Conservation (phyloP, 2,888 invertebrate species). For the Cacoxenus indagator region DNA sequence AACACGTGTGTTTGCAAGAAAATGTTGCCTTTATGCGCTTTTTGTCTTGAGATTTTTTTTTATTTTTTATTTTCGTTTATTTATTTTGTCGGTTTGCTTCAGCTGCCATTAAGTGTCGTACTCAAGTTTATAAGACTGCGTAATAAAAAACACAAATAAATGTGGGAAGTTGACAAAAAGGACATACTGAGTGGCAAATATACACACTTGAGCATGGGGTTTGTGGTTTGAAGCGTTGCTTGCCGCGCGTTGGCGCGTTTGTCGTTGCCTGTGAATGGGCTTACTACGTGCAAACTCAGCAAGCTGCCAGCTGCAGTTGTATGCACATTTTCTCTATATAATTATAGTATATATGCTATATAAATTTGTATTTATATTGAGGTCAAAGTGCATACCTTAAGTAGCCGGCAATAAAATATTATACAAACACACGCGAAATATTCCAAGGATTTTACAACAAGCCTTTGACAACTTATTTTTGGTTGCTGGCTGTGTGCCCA, state of each 20-base stretch:
- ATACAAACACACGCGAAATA: conserved; percentile 33
- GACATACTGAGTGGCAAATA: background rate
- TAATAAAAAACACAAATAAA: conserved; percentile 56
- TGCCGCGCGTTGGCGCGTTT: background rate
- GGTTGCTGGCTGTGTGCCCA: background rate
- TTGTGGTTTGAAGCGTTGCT: background rate
- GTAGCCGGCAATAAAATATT: conserved; percentile 65
- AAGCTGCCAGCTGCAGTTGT: background rate
- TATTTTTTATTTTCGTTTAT: conserved; percentile 24
- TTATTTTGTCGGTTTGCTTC: conserved; percentile 20
- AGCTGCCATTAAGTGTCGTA: conserved; percentile 35
- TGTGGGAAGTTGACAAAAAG: conserved; percentile 33
- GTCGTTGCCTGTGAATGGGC: background rate
- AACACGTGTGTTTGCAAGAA: conserved; percentile 24
- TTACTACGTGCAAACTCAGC: background rate
- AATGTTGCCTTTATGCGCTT: conserved; percentile 38
- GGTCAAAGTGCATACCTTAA: conserved; percentile 62
- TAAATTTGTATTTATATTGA: conserved; percentile 46
- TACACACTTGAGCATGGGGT: conserved; percentile 19
- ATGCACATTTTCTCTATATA: background rate
- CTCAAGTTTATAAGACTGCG: conserved; percentile 46
- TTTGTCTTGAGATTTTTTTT: conserved; percentile 25
- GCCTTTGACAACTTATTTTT: background rate
- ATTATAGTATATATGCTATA: background rate
- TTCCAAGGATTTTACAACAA: background rate